These are phyloP conservation scores for Remorina albescens DNA, from an alignment of 2,797 vertebrate species.

Conservation along the genomic window DNA sequence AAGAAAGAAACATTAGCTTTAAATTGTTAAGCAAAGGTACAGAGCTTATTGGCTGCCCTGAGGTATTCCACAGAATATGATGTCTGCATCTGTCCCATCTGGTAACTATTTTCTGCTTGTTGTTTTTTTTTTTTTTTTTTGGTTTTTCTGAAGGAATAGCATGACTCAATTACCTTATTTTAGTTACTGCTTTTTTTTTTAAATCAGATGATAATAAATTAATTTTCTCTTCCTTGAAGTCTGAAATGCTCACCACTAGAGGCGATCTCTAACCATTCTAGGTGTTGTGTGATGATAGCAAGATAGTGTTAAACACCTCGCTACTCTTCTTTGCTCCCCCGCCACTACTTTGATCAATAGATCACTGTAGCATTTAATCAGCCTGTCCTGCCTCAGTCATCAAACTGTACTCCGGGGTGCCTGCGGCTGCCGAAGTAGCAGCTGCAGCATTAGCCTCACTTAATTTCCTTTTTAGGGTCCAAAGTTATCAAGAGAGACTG, in stretches of 20 bases:
- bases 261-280: constrained; percentile 28
- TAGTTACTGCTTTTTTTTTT: constrained; percentile 49
- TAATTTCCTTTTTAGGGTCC: constrained; percentile 76
- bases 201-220: constrained; percentile 29
- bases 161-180: constrained; percentile 44
- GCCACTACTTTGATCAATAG: constrained; percentile 73
- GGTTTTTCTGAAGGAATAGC: constrained; percentile 32
- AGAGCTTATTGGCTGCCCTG: constrained; percentile 67
- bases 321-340: constrained; percentile 41
- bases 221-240: constrained; percentile 28
- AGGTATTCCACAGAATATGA: constrained; percentile 59
- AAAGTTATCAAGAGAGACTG: constrained; percentile 59
- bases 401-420: constrained; percentile 62
- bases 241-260: constrained; percentile 44
- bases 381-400: constrained; percentile 64
- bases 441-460: constrained; percentile 46
- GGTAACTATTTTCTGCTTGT: constrained; percentile 65
- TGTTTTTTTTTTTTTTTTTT: too few species aligned
- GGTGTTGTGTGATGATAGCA: constrained; percentile 56
- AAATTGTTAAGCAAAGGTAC: constrained; percentile 57
- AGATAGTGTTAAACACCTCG: constrained; percentile 59
- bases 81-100: constrained; percentile 71
- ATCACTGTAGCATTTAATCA: constrained; percentile 80
- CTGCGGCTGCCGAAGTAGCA: constrained; percentile 47
- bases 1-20: constrained; percentile 61